These are phyloP conservation scores for Lycaon pictus DNA, from an alignment of 2,113 vertebrate species.

Conservation along the genomic window DNA sequence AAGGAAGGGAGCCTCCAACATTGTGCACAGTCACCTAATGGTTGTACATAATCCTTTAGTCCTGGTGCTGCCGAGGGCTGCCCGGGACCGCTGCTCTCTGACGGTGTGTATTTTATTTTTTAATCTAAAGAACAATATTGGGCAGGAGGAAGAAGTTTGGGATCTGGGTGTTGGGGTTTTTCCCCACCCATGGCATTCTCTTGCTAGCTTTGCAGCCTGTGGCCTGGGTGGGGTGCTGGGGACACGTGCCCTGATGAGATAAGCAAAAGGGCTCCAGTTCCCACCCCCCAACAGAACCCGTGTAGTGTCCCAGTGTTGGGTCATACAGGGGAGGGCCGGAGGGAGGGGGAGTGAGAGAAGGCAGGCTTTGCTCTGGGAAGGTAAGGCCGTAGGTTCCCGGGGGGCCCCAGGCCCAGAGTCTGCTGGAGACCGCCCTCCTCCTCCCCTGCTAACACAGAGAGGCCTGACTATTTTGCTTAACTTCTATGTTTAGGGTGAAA, in stretches of 20 bases:
- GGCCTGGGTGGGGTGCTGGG: not conserved
- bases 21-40: constrained; percentile 75
- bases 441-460: not conserved
- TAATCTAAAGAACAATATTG: constrained; percentile 65
- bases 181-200: not conserved
- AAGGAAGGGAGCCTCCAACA: rapidly evolving
- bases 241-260: rapidly evolving
- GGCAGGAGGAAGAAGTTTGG: constrained; percentile 31
- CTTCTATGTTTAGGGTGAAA: constrained; percentile 58
- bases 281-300: not conserved
- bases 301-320: rapidly evolving
- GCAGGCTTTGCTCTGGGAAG: not conserved
- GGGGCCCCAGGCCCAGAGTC: not conserved
- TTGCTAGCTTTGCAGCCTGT: not conserved
- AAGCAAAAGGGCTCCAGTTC: not conserved
- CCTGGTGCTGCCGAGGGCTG: constrained; percentile 87
- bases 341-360: no score
- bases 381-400: not conserved
- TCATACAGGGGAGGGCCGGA: not conserved
- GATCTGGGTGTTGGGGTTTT: not conserved
- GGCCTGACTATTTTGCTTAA: constrained; percentile 76
- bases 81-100: constrained; percentile 83
- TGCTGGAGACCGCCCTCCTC: not conserved
- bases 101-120: constrained; percentile 65
- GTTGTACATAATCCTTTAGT: constrained; percentile 92